Conservation (phyloP, 2,888 invertebrate species). For the Nomada fabriciana region DNA sequence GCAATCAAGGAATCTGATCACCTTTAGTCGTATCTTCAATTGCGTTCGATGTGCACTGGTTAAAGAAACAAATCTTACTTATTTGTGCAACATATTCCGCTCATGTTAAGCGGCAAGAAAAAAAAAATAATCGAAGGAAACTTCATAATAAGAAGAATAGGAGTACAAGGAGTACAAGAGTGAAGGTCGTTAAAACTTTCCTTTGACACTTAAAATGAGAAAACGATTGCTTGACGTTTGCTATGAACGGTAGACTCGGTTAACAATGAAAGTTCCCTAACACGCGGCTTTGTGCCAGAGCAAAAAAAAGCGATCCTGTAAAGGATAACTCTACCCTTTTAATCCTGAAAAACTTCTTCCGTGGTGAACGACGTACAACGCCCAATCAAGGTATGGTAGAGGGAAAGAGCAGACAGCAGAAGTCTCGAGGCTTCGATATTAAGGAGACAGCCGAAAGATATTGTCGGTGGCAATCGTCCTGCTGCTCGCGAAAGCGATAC, state of each 20-base stretch:
- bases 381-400: neutral
- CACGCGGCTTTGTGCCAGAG: neutral
- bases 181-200: conserved; percentile 3
- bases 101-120: no score
- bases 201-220: neutral
- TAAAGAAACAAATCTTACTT: no score
- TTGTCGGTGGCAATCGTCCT: conserved; percentile 32
- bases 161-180: no score
- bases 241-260: neutral
- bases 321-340: no score
- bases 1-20: no score
- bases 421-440: neutral
- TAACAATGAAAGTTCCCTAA: conserved; percentile 34
- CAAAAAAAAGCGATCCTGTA: neutral
- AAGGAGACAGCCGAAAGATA: conserved; percentile 2
- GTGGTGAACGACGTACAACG: no score
- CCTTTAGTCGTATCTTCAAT: no score
- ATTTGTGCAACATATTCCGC: no score
- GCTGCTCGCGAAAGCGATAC: conserved; percentile 34
- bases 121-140: no score
- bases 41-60: no score
- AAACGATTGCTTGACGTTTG: conserved; percentile 7
- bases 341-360: no score
- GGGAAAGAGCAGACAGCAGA: neutral
- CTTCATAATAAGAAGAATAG: neutral